Conservation (phyloP, 2,113 vertebrate genomes). For the Albula goreensis region DNA sequence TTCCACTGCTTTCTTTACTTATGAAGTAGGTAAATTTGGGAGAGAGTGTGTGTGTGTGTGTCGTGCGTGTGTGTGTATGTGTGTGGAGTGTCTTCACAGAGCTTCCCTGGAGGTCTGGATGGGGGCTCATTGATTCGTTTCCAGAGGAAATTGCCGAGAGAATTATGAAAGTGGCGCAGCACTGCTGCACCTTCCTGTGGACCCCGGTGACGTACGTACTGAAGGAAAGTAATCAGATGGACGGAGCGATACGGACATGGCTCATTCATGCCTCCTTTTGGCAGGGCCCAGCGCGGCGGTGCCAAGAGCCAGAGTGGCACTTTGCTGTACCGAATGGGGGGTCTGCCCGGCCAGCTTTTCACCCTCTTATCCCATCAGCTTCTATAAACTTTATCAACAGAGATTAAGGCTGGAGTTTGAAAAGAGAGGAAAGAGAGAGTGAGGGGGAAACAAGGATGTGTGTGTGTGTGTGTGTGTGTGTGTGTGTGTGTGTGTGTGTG, state of each 20-base stretch:
- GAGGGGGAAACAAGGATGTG: neutral
- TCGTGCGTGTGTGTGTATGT: no score
- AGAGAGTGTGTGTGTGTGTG: neutral
- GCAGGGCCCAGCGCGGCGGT: conserved; percentile 27
- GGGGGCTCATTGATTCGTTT: conserved; percentile 21
- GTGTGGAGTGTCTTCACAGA: neutral
- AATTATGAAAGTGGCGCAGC: conserved; percentile 28
- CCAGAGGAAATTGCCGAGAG: conserved; percentile 24
- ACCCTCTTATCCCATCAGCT: neutral
- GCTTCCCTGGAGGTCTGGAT: conserved; percentile 34
- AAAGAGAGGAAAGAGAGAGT: conserved; percentile 24
- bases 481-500: no score
- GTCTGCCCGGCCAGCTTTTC: conserved; percentile 5
- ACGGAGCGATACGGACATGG: conserved; percentile 27
- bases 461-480: no score
- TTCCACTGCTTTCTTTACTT: neutral
- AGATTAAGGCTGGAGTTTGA: conserved; percentile 33
- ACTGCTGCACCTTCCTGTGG: conserved; percentile 35
- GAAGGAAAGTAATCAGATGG: conserved; percentile 26
- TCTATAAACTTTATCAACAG: conserved; percentile 36
- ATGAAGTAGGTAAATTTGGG: neutral
- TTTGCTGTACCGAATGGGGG: conserved; percentile 28
- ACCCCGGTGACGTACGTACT: conserved; percentile 30
- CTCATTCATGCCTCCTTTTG: conserved; percentile 43
- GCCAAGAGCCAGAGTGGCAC: conserved; percentile 36